Conservation (phyloP, 37 sponge, comb jelly and placozoan species). For the Chondrilla cf. caribensis region DNA sequence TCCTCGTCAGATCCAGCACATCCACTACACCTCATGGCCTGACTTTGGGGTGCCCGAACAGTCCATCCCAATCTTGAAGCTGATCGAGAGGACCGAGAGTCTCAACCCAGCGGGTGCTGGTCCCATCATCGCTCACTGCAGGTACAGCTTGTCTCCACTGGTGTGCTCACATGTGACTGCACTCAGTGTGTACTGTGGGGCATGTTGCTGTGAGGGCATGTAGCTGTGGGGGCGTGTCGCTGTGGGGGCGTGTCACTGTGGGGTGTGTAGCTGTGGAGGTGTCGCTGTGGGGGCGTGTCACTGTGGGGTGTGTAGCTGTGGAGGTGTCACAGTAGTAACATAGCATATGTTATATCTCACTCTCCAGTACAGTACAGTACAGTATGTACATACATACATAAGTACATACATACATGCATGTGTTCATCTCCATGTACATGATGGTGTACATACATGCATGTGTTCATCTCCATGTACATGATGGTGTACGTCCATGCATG, state of each 20-base stretch:
- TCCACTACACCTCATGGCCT: conserved; percentile 87
- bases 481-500: too few species aligned
- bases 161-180: not conserved
- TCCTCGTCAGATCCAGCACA: conserved; percentile 61
- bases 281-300: conserved; percentile 4
- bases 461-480: too few species aligned
- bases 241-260: not conserved
- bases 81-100: conserved; percentile 46
- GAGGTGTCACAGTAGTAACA: not conserved
- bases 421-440: too few species aligned
- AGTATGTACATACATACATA: not conserved
- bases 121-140: conserved; percentile 78
- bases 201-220: not conserved
- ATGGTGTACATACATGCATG: too few species aligned
- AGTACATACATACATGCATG: not conserved
- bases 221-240: not conserved
- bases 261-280: not conserved
- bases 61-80: conserved; percentile 52
- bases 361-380: too few species aligned
- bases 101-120: conserved; percentile 45
- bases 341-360: too few species aligned
- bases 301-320: conserved; percentile 1
- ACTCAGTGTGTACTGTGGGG: not conserved
- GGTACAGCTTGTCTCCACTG: conserved; percentile 30
- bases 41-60: conserved; percentile 83